Evolutionary conservation across 2,113 vertebrate genomes (phyloP).

Genomic region (Protobothrops mucrosquamatus): DNA sequence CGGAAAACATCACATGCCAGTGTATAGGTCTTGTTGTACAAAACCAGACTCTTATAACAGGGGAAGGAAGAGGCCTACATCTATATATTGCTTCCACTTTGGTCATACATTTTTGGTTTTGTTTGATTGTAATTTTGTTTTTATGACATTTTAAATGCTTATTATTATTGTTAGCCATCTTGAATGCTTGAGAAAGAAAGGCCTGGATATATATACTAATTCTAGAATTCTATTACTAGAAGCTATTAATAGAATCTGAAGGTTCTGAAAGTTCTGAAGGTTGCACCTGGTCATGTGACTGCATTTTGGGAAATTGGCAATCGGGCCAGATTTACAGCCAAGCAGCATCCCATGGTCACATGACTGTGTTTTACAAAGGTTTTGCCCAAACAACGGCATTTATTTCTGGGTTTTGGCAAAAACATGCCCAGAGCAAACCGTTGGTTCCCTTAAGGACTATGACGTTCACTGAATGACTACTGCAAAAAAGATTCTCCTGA

Average conservation of each 20-base stretch:
- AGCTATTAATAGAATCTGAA: not conserved
- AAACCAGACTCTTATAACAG: not conserved
- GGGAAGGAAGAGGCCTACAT: not conserved
- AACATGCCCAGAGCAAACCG: not conserved
- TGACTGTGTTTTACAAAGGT: not conserved
- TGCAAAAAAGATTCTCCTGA: not conserved
- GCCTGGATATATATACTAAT: not conserved
- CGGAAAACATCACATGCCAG: not conserved
- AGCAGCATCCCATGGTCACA: too few relatives aligned
- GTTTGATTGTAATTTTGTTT: not conserved
- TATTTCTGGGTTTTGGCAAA: not conserved
- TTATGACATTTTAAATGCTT: not conserved
- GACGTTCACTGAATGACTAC: not conserved
- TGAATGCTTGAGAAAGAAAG: not conserved
- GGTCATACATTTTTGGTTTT: not conserved
- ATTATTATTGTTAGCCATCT: not conserved
- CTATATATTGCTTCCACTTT: not conserved
- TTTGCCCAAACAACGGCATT: not conserved
- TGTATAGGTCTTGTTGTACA: not conserved
- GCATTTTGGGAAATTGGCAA: too few relatives aligned
- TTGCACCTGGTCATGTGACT: not conserved
- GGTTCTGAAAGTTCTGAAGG: not conserved
- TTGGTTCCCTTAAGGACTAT: not conserved
- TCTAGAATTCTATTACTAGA: too few relatives aligned
- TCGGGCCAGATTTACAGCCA: too few relatives aligned